Base-by-base conservation (phyloP, 2,888 invertebrate genomes). In the Hydriomena furcata region DNA sequence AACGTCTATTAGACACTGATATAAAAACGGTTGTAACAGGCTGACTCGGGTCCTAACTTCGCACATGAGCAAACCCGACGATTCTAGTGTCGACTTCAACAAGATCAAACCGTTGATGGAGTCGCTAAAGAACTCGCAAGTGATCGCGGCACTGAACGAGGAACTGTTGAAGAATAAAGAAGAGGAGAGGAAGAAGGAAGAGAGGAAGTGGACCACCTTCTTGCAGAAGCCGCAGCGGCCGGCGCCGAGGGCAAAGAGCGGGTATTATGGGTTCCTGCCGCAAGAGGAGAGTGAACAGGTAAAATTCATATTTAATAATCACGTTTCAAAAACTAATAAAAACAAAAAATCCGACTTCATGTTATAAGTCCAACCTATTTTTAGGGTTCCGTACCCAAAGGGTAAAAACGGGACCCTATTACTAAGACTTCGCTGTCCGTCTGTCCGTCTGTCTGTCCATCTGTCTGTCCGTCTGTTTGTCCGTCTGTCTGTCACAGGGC, bases 211-310 rank as follows among this genome's bases (percentile, higher is more conserved):
- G 91, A 95, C 96, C 2, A 95, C 94, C 21, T 96, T 96, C 68
- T 73, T 96, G 54, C 94, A 94, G 76, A 94, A 94, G 65, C 96
- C 96, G 0, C 91, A 93, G 61, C 84, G 94, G 11, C 93, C 95
- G 0, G 91, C 93, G 57, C 95, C 95, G 0, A 76, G 65, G 21
- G 73, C 66, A 0, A 82, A 74, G 57, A 74, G 74, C 11, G 84
- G 83, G 1, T 79, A 79, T 35, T 64, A 61, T 7, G 73, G 79
- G 2, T 75, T 71, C 55, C 55, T 68, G 0, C 65, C 68, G 0
- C 68, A 76, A 0, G 68, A 79, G 10, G 70, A 68, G 2, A 43
- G 58, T 7, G 49, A 62, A 12, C 57, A 70, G 73, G 85, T 84
- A 36, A 66, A 23, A 34, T 20, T 34, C 21, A 8, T 2, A 10